A percentile compares a stretch with the other conserved stretches of the same genome.
phyloP scores from a whole-genome alignment of 2,797 vertebrate genomes.

The Acanthurus leucopareius region DNA sequence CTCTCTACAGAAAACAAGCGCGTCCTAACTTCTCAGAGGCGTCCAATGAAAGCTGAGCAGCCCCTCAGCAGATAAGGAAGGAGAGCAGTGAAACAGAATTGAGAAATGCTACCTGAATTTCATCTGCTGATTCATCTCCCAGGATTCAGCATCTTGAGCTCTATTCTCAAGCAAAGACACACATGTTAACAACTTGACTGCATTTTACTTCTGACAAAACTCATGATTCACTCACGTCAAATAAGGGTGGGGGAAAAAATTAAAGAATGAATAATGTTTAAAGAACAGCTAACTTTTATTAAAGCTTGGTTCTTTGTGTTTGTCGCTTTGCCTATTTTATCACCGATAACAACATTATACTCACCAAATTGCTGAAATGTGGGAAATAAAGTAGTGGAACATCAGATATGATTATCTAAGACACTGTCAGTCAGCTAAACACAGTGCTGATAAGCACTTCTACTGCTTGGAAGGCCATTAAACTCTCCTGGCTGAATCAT shows the following conservation, averaged over 20 bases:
- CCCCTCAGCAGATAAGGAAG: conserved; percentile 46
- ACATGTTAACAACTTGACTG: conserved; percentile 62
- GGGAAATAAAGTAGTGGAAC: background rate
- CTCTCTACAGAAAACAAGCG: conserved; percentile 18
- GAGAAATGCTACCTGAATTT: conserved; percentile 84
- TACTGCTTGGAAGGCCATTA: background rate
- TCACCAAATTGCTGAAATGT: background rate
- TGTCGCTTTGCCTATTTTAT: background rate
- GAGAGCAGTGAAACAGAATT: conserved; percentile 41
- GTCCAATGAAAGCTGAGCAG: conserved; percentile 33
- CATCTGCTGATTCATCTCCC: conserved; percentile 84
- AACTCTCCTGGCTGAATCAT: background rate
- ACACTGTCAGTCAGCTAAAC: background rate
- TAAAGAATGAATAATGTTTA: background rate
- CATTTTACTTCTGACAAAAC: conserved; percentile 3
- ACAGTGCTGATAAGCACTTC: background rate
- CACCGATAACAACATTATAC: background rate
- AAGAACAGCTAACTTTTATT: background rate
- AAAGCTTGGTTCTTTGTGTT: background rate
- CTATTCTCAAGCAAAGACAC: conserved; percentile 81
- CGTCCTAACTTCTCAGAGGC: conserved; percentile 11
- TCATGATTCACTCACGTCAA: conserved; percentile 3
- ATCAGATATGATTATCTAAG: background rate
- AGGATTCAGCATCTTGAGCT: conserved; percentile 83
- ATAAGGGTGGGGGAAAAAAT: background rate